Conservation (phyloP, 2,113 vertebrate genomes). For the Pteruthius melanotis region DNA sequence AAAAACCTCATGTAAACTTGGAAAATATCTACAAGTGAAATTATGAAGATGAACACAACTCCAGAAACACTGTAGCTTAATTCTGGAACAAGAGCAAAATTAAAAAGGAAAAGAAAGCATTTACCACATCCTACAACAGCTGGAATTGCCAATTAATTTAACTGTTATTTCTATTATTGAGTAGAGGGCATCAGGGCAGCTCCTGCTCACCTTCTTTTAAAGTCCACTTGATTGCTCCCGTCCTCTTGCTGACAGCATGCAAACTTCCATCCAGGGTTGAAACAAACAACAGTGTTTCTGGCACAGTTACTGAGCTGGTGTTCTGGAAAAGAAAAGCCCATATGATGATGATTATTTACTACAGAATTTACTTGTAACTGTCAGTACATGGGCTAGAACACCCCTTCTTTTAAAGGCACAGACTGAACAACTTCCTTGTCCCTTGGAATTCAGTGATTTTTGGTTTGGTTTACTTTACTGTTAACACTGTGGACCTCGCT, state of each 20-base stretch:
- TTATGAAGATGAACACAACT: neutral
- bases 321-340: conserved; percentile 66
- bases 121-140: neutral
- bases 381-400: neutral
- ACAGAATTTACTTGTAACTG: neutral
- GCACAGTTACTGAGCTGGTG: conserved; percentile 86
- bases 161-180: neutral
- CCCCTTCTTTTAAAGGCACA: neutral
- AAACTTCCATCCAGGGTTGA: conserved; percentile 95
- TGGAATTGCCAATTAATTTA: neutral
- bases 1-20: neutral
- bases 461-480: neutral
- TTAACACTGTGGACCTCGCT: neutral
- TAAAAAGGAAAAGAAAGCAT: neutral
- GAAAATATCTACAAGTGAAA: neutral
- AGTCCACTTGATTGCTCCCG: conserved; percentile 95
- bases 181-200: neutral
- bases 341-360: neutral
- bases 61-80: neutral
- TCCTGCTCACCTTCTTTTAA: conserved; percentile 91
- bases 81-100: neutral
- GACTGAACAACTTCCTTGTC: neutral
- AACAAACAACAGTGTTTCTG: conserved; percentile 93
- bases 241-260: conserved; percentile 95
- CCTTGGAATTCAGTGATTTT: neutral